Evolutionary conservation across 2,113 vertebrate species (phyloP).

Genomic region (Dipodomys stephensi): DNA sequence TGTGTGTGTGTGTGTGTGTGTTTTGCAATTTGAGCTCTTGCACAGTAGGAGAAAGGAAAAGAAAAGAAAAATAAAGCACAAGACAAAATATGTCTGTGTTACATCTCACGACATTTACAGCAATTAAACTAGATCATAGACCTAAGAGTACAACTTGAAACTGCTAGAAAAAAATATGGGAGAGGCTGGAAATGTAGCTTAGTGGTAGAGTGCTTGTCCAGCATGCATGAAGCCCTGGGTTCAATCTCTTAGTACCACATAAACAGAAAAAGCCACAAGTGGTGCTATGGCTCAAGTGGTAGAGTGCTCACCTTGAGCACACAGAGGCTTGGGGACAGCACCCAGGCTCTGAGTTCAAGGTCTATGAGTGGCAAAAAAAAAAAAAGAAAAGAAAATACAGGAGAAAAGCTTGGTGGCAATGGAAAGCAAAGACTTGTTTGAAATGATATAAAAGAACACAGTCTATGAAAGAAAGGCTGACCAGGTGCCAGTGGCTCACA

Average conservation of each 20-base stretch:
- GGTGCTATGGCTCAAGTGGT: no score
- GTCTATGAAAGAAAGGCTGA: not conserved
- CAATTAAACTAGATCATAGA: constrained; percentile 21
- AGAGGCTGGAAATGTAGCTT: not conserved
- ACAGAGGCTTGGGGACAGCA: no score
- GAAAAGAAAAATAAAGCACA: not conserved
- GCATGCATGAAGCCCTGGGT: no score
- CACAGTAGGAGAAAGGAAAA: not conserved
- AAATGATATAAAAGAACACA: not conserved
- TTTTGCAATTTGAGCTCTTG: constrained; percentile 8
- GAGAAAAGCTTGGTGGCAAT: not conserved
- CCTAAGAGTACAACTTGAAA: constrained; percentile 23
- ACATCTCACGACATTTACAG: constrained; percentile 10
- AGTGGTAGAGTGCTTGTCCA: no score
- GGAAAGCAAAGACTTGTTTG: not conserved
- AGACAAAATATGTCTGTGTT: constrained; percentile 1
- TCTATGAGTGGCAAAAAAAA: no score
- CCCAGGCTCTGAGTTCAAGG: no score
- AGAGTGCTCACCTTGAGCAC: no score
- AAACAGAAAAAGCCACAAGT: no score
- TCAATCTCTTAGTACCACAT: no score
- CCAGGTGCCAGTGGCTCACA: not conserved
- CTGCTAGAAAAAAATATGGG: not conserved
- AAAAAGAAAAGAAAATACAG: not conserved
- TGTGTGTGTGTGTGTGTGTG: not conserved